Evolutionary conservation across 1,140 invertebrate species (phyloP), one percentile per base, ranked within the genome.

Genomic region (Polypedilum pembai): DNA sequence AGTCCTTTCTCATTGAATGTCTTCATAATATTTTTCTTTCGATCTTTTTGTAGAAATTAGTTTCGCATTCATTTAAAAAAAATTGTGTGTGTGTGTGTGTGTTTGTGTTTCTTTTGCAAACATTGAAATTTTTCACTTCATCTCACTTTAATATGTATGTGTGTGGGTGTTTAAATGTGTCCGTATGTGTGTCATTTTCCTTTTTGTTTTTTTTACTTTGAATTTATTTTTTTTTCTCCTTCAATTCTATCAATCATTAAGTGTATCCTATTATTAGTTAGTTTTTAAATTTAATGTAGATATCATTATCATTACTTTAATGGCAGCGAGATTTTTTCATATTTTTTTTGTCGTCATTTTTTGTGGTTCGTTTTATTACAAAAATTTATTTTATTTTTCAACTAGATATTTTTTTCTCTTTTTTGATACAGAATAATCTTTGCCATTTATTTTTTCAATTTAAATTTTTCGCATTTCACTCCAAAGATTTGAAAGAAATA

Each of bases 271-370:
- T 69, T 66, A 74, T 40, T 73, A 24, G 21, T 66, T 72, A 33
- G 73, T 75, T 18, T 33, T 76, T 75, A 66, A 17, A 41, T 72
- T 20, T 7, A 45, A 75, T 65, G 69, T 73, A 76, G 66, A 75
- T 75, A 77, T 76, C 76, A 77, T 78, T 77, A 76, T 77, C 3
- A 56, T 73, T 73, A 41, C 8, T 20, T 69, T 69, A 69, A 69
- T 69, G 65, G 65, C 65, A 69, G 65, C 65, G 65, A 69, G 65
- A 69, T 69, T 69, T 69, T 20, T 69, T 20, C 1, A 69, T 69
- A 20, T 69, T 69, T 69, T 66, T 69, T 69, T 69, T 69, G 8
- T 20, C n/a, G 8, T 8, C 8, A 69, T 21, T 21, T 20, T 69
- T 69, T 69, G 17, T 7, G 7, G 24, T 33, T 33, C 17, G 18